phyloP scores from a whole-genome alignment of 2,113 vertebrate genomes.

The Aspidoscelis tigris region DNA sequence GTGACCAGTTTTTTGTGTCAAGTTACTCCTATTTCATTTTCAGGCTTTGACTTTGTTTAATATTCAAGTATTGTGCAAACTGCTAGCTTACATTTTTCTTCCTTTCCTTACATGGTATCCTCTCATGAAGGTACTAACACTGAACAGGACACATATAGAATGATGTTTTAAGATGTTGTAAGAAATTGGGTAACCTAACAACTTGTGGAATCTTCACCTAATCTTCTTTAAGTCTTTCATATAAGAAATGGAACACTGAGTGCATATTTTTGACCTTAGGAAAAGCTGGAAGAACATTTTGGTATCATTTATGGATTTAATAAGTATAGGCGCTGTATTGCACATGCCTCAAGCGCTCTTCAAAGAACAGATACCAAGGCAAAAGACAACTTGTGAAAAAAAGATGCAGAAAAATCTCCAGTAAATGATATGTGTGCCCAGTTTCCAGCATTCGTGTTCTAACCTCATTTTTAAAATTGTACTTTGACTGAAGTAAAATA shows the following conservation, averaged over 20 bases:
- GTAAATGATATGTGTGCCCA: neutral
- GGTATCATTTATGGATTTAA: neutral
- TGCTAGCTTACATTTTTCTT: neutral
- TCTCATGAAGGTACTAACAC: neutral
- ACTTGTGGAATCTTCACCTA: neutral
- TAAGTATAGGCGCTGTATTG: neutral
- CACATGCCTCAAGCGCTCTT: neutral
- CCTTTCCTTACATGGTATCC: neutral
- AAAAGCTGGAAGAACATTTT: neutral
- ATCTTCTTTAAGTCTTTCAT: neutral
- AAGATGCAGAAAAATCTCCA: neutral
- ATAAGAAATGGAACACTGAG: neutral
- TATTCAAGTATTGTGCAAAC: neutral
- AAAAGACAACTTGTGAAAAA: neutral
- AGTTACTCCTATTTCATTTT: neutral
- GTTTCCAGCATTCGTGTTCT: neutral
- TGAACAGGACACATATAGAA: too few relatives aligned
- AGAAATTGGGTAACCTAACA: neutral
- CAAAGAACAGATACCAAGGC: neutral
- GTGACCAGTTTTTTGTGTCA: neutral
- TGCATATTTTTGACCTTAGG: neutral
- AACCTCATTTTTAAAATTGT: neutral
- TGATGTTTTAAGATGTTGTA: neutral
- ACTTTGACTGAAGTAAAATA: slow-evolving; percentile 31
- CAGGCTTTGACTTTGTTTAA: neutral